These are phyloP conservation scores for Philantomba maxwellii DNA, from an alignment of 2,113 vertebrate genomes.

Conservation along the genomic window DNA sequence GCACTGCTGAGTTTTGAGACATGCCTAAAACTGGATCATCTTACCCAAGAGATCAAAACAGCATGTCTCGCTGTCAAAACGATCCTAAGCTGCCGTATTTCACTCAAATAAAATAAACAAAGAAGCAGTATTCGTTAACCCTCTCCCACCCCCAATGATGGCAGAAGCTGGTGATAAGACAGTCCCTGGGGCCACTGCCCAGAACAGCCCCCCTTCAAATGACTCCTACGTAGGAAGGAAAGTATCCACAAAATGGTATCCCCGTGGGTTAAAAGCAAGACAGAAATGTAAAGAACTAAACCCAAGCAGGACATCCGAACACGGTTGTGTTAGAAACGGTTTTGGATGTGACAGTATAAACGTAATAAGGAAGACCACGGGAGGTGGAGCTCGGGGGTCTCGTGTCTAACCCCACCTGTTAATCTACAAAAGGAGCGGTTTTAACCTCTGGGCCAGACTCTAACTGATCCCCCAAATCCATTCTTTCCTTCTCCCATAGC, in stretches of 20 bases:
- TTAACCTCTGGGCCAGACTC: background rate
- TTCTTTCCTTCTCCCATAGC: background rate
- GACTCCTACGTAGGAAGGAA: background rate
- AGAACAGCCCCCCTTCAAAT: background rate
- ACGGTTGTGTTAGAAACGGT: background rate
- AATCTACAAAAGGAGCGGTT: background rate
- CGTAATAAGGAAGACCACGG: background rate
- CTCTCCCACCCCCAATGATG: background rate
- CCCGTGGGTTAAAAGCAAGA: background rate
- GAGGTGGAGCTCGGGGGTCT: background rate
- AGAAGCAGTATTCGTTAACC: background rate
- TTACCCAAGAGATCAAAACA: slow-evolving; percentile 59
- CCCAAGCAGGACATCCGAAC: background rate
- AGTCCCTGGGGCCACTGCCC: background rate
- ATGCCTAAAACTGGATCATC: slow-evolving; percentile 43
- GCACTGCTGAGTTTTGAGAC: background rate
- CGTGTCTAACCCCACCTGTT: background rate
- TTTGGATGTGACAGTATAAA: background rate
- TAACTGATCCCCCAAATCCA: background rate
- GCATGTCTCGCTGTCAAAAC: slow-evolving; percentile 61
- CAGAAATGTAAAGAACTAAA: background rate
- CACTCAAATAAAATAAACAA: slow-evolving; percentile 41
- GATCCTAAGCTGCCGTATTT: slow-evolving; percentile 38
- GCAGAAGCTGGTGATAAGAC: background rate
- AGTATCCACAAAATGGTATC: background rate